Conservation (phyloP, 1,140 invertebrate genomes). For the Pogonognathellus flavescens region DNA sequence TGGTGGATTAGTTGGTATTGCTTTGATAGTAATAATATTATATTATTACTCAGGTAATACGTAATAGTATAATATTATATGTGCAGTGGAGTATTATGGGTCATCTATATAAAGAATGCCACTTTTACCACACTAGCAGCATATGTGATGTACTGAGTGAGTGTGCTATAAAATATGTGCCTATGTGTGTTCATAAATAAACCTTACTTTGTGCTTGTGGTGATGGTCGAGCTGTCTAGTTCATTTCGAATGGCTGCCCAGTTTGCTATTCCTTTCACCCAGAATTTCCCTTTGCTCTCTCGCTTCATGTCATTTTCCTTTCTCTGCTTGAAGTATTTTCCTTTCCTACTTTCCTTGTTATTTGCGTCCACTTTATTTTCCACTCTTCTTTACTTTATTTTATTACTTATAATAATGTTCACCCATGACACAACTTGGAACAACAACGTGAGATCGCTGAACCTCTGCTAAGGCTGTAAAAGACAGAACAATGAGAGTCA, state of each 20-base stretch:
- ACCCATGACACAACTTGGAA: background rate
- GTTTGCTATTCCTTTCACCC: slow-evolving; percentile 11
- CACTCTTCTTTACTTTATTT: background rate
- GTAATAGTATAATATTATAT: too few relatives aligned
- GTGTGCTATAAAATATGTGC: background rate
- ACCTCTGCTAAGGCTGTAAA: slow-evolving; percentile 12
- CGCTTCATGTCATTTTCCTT: slow-evolving; percentile 36
- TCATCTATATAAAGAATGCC: too few relatives aligned
- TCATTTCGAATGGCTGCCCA: slow-evolving; percentile 49
- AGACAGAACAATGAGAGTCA: slow-evolving; percentile 17
- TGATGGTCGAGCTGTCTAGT: slow-evolving; percentile 23
- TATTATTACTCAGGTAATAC: too few relatives aligned
- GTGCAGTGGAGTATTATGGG: too few relatives aligned
- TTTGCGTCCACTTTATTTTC: slow-evolving; percentile 16
- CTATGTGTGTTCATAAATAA: background rate
- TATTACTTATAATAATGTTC: slow-evolving; percentile 29
- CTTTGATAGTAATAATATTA: too few relatives aligned
- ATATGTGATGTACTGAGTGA: background rate
- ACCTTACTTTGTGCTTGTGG: background rate
- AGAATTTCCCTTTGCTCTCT: slow-evolving; percentile 35
- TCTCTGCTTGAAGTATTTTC: slow-evolving; percentile 34
- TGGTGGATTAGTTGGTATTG: too few relatives aligned
- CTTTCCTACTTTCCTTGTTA: slow-evolving; percentile 23
- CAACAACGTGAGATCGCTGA: too few relatives aligned
- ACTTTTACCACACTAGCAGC: too few relatives aligned